Evolutionary conservation across 1,140 invertebrate species (phyloP).

Genomic region (Neuroterus valhalla): DNA sequence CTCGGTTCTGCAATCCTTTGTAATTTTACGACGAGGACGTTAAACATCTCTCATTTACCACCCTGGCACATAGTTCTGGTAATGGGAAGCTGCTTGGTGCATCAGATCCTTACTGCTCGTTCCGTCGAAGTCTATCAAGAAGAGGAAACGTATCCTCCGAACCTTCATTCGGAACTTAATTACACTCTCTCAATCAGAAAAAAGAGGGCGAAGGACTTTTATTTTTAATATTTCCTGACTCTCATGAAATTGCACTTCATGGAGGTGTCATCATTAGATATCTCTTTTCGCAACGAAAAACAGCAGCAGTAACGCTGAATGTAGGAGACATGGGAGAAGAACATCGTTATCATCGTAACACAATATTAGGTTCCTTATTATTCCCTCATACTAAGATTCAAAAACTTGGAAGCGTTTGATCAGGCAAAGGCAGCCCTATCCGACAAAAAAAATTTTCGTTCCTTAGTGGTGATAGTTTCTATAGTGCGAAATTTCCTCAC

Average conservation of each 20-base stretch:
- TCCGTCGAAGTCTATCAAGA: constrained; percentile 21
- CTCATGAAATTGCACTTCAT: neutral
- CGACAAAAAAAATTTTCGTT: no score
- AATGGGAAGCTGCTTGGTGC: constrained; percentile 34
- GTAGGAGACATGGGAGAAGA: no score
- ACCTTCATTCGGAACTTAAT: constrained; percentile 4
- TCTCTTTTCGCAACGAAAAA: neutral
- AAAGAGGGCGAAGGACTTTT: neutral
- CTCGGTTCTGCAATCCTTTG: constrained; percentile 53
- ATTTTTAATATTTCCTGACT: neutral
- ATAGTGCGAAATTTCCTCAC: no score
- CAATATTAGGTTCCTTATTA: no score
- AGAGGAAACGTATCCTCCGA: constrained; percentile 20
- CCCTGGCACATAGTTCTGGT: constrained; percentile 47
- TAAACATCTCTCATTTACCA: constrained; percentile 56
- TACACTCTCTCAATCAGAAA: neutral
- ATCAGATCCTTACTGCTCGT: constrained; percentile 18
- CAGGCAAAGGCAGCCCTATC: no score
- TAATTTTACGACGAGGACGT: constrained; percentile 55
- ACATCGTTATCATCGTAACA: no score
- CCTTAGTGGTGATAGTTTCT: no score
- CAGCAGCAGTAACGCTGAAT: no score
- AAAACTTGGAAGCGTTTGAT: no score
- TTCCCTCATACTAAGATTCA: no score
- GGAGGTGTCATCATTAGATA: neutral